Percentiles rank a stretch among this genome's conserved stretches.
These are phyloP conservation scores for Presbytis comata DNA, from an alignment of 2,797 vertebrate species.

Conservation along the genomic window DNA sequence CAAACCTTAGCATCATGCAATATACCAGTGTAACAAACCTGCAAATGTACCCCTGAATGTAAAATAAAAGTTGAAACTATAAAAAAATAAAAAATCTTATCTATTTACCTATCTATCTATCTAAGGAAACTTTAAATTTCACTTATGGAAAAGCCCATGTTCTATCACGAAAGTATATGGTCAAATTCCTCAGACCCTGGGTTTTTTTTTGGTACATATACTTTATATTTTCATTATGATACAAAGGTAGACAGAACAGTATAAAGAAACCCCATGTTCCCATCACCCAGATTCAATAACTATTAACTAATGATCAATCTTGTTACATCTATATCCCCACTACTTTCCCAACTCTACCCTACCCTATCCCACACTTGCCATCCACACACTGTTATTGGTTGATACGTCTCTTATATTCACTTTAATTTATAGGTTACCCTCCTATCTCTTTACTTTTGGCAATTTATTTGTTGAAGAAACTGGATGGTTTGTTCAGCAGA, in stretches of 20 bases:
- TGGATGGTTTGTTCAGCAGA: not conserved
- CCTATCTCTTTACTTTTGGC: not conserved
- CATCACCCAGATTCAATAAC: not conserved
- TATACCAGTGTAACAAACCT: too few species aligned
- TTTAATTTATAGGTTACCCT: not conserved
- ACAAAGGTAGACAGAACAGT: not conserved
- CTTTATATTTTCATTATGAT: not conserved
- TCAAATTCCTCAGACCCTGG: not conserved
- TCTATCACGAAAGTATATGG: not conserved
- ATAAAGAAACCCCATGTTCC: not conserved
- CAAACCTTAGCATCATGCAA: too few species aligned
- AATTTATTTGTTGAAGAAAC: slow-evolving; percentile 10
- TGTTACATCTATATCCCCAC: not conserved
- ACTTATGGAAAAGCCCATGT: not conserved
- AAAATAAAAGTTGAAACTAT: too few species aligned
- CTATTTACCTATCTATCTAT: not conserved
- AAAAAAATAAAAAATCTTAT: not conserved
- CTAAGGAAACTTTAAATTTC: not conserved
- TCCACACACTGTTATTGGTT: not conserved
- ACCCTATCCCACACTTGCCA: not conserved
- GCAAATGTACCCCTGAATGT: too few species aligned
- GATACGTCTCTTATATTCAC: not conserved
- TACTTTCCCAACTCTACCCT: not conserved
- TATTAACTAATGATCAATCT: not conserved
- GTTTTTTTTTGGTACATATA: not conserved